Base-by-base conservation (phyloP, 1,140 invertebrate species). In the Drosophila tani region DNA sequence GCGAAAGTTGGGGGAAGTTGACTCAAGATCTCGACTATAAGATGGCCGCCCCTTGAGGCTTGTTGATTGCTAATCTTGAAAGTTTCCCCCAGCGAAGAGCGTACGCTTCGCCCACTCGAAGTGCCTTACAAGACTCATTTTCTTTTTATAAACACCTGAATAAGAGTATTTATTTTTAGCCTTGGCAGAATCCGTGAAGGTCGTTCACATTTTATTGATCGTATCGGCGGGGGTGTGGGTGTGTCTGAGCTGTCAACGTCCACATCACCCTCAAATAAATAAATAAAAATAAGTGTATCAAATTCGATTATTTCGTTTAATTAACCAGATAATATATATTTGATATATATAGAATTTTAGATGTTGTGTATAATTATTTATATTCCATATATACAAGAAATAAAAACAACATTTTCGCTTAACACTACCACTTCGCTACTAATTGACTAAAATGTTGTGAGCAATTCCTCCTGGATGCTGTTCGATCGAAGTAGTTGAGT, bases 381-480 rank as follows among this genome's bases (percentile, higher is more conserved):
- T 73, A 71, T 71, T 79, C 53, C 75, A 79, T 79, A 79, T 79
- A 79, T 79, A 79, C 76, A 79, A 79, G 75, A 79, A 79, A 79
- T 63, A 70, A 71, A 79, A 79, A 70, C 76, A 79, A 79, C 76
- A 79, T 79, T 71, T n/a, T 58, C n/a, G 21, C 74, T 69, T 77
- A 59, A 69, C 55, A 77, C 64, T 78, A 78, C 64, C 76, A 78
- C 75, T 70, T 78, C 56, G 63, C 21, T 67, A 41, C 59, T 67
- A 74, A 74, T 81, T 64, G 75, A 81, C 81, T 92, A 92, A 92
- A 91, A 92, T 57, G 91, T 92, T 75, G 96, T 96, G 77, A 95
- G 94, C 71, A 97, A 93, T 93, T 97, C 96, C 79, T 97, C 96
- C 92, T 96, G 95, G 94, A 97, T 96, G 93, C 96, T 97, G 88